Base-by-base conservation (phyloP, 1,140 invertebrate genomes). In the Trachelipus rathkii region DNA sequence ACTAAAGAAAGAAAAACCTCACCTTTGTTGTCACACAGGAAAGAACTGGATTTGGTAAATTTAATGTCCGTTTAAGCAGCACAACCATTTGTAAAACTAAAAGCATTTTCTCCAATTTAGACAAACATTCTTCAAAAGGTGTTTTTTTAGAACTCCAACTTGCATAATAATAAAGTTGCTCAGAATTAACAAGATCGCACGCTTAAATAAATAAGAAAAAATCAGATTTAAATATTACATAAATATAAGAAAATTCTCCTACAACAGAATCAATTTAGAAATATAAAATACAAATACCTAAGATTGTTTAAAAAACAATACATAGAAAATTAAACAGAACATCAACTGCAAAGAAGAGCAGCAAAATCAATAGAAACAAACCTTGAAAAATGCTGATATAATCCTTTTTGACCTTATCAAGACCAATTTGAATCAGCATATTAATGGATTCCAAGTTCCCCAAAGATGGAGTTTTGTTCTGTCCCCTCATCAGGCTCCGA, bases 341-440 rank as follows among this genome's bases (percentile, higher is more conserved):
- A 15, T 3, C 2, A 60, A 60, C 11, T 15, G 19, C 4, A 60
- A 60, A 60, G 19, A 15, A 15, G 1, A 1, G 4, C 50, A 33
- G 33, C 1, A 33, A 1, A 3, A 33, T 33, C 33, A 33, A 3
- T 60, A 13, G 50, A 60, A 60, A 60, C 50, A 15, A 13, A 60
- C 50, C 50, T 19, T 60, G 50, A 60, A 60, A 60, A 19, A 60
- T 19, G 19, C 50, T 60, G 8, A 60, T 8, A 19, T 60, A 60
- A 60, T 60, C 50, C 8, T 60, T 60, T 19, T 60, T 60, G 19
- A 60, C 19, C 50, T 60, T 60, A 13, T 60, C 50, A 13, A 60
- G 19, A 60, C 50, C 50, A 60, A 60, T 60, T 60, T 60, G 50
- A 60, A 60, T 60, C 1, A 60, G 50, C 50, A 60, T 60, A 15